Conservation (phyloP, 2,888 invertebrate genomes). For the Electrophaes corylata region DNA sequence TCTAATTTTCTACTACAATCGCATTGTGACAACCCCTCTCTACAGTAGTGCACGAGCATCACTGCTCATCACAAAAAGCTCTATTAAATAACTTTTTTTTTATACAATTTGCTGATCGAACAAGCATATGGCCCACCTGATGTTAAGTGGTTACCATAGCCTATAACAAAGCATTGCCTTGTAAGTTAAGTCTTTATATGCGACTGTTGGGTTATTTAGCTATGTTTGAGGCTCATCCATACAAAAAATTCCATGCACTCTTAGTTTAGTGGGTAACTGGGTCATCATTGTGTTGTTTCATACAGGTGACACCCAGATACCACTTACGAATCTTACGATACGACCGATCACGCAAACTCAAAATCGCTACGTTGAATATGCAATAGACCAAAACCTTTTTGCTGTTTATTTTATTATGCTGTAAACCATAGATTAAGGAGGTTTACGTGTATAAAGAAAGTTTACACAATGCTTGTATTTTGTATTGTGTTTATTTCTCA, state of each 20-base stretch:
- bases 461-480: conserved; percentile 32
- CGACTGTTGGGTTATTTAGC: too few species aligned
- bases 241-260: neutral
- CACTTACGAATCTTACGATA: neutral
- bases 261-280: conserved; percentile 6
- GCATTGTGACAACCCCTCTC: too few species aligned
- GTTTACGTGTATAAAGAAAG: conserved; percentile 25
- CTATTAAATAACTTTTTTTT: too few species aligned
- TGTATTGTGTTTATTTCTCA: conserved; percentile 32
- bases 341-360: conserved; percentile 31
- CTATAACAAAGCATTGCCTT: too few species aligned
- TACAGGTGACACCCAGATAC: conserved; percentile 23
- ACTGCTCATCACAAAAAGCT: too few species aligned
- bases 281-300: conserved; percentile 6
- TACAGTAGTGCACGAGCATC: too few species aligned
- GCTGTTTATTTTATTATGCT: conserved; percentile 25
- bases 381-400: conserved; percentile 18
- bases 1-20: too few species aligned
- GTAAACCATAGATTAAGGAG: conserved; percentile 22
- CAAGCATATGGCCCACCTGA: too few species aligned
- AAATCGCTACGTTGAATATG: conserved; percentile 13
- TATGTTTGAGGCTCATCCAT: neutral
- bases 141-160: too few species aligned
- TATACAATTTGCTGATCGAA: too few species aligned
- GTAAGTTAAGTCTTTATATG: too few species aligned